Evolutionary conservation across 2,113 vertebrate species (phyloP), one percentile per base, ranked within the genome.

Genomic region (Brachionichthys hirsutus): DNA sequence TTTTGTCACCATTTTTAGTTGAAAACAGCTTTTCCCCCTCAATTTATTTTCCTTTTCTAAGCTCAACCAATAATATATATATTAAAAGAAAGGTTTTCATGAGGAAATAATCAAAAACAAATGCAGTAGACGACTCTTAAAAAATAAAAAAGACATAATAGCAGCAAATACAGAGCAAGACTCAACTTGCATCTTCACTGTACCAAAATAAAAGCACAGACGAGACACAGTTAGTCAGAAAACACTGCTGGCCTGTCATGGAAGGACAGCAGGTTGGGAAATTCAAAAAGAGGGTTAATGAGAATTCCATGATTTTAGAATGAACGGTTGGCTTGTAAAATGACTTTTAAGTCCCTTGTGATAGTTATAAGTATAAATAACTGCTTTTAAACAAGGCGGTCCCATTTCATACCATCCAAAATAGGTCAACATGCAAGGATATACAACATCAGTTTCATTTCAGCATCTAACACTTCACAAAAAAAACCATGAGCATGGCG

Each of bases 371-470:
- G 80, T 85, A 83, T 81, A 30, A 30, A 89, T 91, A 90, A 83
- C 86, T 91, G 89, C 87, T 77, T 87, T 88, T 85, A 82, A 85
- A 90, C 90, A 92, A 92, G 88, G 87, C 91, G 92, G 87, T 91
- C 90, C 83, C 87, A 88, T 90, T 91, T 92, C 87, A 90, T 89
- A 91, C 86, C 87, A 91, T 90, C 90, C 88, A 90, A 89, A n/a
- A 89, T 83, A 90, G 85, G 85, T 90, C 82, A 80, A 86, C 90
- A 92, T 92, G 92, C 92, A 91, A 88, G 82, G 85, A 88, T 91
- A 91, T 90, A 91, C 85, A 89, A 67, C 85, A 89, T 83, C 76
- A 82, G 83, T 74, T 85, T 81, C 79, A 85, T 82, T 87, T 38
- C 63, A 88, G 85, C 79, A 81, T 87, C 84, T 89, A 91, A 85